Evolutionary conservation across 2,888 invertebrate species (phyloP), one percentile per base, ranked within the genome.

Genomic region (Eurois occulta): DNA sequence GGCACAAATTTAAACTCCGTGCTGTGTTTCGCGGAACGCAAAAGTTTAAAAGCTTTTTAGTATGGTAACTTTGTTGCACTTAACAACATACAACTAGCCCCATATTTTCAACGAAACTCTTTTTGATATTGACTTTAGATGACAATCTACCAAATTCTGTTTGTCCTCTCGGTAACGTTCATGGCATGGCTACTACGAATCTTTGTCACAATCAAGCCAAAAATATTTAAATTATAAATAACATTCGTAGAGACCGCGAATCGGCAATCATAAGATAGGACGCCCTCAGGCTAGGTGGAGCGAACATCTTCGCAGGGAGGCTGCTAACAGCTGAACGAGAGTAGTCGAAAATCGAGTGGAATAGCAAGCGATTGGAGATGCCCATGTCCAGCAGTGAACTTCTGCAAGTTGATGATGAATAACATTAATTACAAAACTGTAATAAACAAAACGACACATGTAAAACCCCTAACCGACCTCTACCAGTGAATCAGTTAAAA

Each of bases 401-500:
- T 1, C 41, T 38, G 13, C 0, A 24, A 0, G 65, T 43, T 65
- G 13, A 38, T 64, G 24, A 24, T 13, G 6, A 64, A 24, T 21
- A 35, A 62, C 11, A 62, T 62, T 35, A 11, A 24, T 52, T 28
- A 52, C 41, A 66, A 71, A 80, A 80, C 32, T n/a, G 11, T 58
- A n/a, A 35, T 18, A 43, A 41, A 78, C 55, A 72, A 1, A 46
- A 52, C 24, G 11, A 67, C 41, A 55, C 6, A 11, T 11, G 21
- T 55, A 46, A 32, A 38, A 58, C 32, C 46, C 64, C 16, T 73
- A 67, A 67, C 35, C 4, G 32, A 81, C 81, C 41, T 60, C 35
- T 46, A 70, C 52, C 28, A 18, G 28, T 77, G 52, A 70, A 65
- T 80, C 83, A 70, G 69, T 82, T 80, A 86, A 87, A 86, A 85